Conservation (phyloP, 2,888 invertebrate genomes). For the Heliconius sara region DNA sequence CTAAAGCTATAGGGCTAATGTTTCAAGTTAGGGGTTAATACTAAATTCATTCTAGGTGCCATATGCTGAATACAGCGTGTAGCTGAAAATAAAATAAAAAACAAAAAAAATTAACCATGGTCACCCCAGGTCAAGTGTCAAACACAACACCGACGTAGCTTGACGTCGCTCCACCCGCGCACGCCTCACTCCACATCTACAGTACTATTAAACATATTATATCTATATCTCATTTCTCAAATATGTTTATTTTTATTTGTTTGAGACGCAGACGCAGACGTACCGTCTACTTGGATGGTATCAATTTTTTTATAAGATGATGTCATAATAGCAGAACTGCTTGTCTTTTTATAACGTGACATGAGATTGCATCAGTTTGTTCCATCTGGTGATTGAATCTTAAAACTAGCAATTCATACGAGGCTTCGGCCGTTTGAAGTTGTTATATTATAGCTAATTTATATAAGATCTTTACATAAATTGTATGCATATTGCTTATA, state of each 20-base stretch:
- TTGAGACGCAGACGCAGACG: not conserved
- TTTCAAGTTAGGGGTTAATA: too few species aligned
- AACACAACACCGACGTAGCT: conserved; percentile 41
- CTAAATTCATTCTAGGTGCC: too few species aligned
- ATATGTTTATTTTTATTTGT: conserved; percentile 21
- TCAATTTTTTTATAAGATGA: conserved; percentile 7
- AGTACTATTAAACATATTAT: conserved; percentile 31
- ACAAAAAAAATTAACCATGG: conserved; percentile 27
- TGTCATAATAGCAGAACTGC: conserved; percentile 6
- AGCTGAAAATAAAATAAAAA: not conserved
- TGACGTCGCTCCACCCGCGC: conserved; percentile 42
- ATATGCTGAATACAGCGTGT: too few species aligned
- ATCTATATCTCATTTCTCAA: conserved; percentile 2
- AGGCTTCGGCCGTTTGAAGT: too few species aligned
- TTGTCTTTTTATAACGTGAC: not conserved
- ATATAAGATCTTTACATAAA: too few species aligned
- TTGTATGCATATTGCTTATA: too few species aligned
- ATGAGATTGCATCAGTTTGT: not conserved
- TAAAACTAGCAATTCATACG: not conserved
- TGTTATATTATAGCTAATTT: too few species aligned
- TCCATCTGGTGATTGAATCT: not conserved
- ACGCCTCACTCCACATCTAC: conserved; percentile 32
- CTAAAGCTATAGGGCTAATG: too few species aligned
- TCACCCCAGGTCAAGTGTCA: conserved; percentile 49
- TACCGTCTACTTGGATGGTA: not conserved